Conservation (phyloP, 2,888 invertebrate genomes). For the Cephus runcator region DNA sequence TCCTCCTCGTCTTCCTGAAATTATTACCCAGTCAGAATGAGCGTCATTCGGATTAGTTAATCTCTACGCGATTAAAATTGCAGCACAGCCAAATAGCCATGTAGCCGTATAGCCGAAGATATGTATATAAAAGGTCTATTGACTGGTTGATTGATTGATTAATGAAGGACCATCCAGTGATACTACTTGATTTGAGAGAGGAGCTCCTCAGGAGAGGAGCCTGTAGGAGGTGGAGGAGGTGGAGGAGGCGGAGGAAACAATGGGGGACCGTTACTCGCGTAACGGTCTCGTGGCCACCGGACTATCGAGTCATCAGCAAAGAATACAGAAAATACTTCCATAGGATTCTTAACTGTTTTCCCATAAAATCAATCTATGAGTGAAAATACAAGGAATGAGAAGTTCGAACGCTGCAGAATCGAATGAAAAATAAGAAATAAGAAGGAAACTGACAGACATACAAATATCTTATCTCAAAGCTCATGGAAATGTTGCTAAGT, state of each 20-base stretch:
- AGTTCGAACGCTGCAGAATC: background rate
- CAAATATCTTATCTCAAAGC: background rate
- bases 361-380: background rate
- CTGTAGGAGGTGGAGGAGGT: background rate
- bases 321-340: background rate
- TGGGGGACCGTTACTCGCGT: background rate
- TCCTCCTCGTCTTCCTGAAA: slow-evolving; percentile 66
- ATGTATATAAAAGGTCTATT: background rate
- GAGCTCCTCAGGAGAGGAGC: background rate
- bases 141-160: background rate
- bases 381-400: background rate
- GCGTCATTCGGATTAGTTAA: background rate
- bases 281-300: background rate
- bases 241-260: background rate
- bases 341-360: background rate
- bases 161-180: no score
- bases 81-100: background rate
- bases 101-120: background rate
- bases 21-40: background rate
- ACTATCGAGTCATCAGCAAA: background rate
- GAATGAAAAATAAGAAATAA: slow-evolving; percentile 2
- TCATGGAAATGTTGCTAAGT: background rate
- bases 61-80: background rate
- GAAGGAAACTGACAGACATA: background rate
- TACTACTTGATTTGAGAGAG: background rate